A percentile compares a stretch with the other conserved stretches of the same genome.
Conservation (phyloP, 2,113 vertebrate genomes). For the Vombatus ursinus region DNA sequence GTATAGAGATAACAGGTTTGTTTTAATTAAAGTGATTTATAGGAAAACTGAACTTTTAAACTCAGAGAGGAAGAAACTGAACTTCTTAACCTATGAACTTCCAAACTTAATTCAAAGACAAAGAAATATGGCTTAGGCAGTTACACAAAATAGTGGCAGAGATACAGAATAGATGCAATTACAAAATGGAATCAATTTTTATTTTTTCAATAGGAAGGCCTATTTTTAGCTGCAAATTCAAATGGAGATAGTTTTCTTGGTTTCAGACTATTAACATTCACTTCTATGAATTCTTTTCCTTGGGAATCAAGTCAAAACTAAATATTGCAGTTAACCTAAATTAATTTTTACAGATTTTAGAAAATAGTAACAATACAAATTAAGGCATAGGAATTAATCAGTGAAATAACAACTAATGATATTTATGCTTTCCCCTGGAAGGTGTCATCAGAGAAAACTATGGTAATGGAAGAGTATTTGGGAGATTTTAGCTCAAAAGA, state of each 20-base stretch:
- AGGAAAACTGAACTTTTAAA: not conserved
- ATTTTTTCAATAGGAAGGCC: not conserved
- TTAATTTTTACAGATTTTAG: conserved; percentile 24
- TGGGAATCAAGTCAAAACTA: conserved; percentile 18
- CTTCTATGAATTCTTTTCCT: not conserved
- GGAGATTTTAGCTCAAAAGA: not conserved
- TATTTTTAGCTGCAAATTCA: not conserved
- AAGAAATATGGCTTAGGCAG: not conserved
- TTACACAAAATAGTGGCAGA: not conserved
- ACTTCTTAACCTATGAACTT: not conserved
- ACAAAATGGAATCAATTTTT: not conserved
- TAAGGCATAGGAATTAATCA: conserved; percentile 42
- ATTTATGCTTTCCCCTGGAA: conserved; percentile 29
- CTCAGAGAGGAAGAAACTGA: not conserved
- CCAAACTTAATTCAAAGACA: not conserved
- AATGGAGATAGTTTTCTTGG: not conserved
- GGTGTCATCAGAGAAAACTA: conserved; percentile 24
- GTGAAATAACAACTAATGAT: conserved; percentile 31
- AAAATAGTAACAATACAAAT: conserved; percentile 6
- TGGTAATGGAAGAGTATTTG: not conserved
- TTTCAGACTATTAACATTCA: conserved; percentile 4
- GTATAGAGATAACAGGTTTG: not conserved
- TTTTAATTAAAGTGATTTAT: not conserved
- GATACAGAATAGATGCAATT: not conserved
- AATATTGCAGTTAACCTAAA: conserved; percentile 51